Evolutionary conservation across 2,113 vertebrate species (phyloP).

Genomic region (Muscicapa adusta): DNA sequence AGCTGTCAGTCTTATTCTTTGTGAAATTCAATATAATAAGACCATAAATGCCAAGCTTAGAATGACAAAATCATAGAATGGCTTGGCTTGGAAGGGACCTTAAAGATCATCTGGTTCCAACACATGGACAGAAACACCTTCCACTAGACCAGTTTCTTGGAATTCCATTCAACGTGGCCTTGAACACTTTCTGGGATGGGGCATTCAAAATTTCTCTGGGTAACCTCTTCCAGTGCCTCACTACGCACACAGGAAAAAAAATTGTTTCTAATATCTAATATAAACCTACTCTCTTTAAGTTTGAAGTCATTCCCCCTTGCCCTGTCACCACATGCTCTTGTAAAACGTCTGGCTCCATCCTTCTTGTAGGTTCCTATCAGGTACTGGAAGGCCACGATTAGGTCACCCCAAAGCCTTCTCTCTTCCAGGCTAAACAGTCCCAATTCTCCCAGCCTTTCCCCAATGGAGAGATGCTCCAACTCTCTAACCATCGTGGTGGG

Average conservation of each 20-base stretch:
- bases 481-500: accelerated
- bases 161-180: background rate
- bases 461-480: background rate
- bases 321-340: background rate
- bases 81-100: background rate
- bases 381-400: background rate
- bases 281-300: background rate
- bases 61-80: background rate
- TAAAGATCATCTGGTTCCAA: background rate
- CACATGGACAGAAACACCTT: background rate
- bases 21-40: background rate
- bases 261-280: background rate
- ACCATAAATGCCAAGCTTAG: background rate
- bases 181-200: background rate
- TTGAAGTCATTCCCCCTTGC: background rate
- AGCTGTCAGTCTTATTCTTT: background rate
- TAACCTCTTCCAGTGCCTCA: background rate
- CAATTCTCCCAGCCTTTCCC: background rate
- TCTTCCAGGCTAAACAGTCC: background rate
- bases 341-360: background rate
- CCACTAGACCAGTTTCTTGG: background rate
- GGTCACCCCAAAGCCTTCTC: background rate
- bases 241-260: background rate
- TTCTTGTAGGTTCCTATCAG: background rate
- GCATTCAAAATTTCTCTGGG: background rate